Evolutionary conservation across 2,888 invertebrate genomes (phyloP).

Genomic region (Drosophila phalerata): DNA sequence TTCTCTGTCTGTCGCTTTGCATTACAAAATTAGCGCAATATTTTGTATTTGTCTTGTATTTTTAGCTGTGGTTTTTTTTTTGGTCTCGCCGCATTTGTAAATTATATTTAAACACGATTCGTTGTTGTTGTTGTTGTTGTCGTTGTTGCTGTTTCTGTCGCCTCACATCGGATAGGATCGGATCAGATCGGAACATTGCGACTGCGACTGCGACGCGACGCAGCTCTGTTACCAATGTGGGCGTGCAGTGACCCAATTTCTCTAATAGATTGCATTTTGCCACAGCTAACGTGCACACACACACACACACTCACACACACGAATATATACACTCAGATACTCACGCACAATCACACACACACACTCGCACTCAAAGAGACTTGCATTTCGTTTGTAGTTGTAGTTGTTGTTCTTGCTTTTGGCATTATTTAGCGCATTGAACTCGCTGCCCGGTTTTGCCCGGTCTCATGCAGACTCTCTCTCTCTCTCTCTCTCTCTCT

Average conservation of each 20-base stretch:
- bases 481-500: slow-evolving; percentile 4
- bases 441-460: slow-evolving; percentile 45
- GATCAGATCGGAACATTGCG: slow-evolving; percentile 35
- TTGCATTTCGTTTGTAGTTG: slow-evolving; percentile 7
- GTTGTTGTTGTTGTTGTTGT: slow-evolving; percentile 34
- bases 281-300: slow-evolving; percentile 38
- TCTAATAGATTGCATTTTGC: slow-evolving; percentile 78
- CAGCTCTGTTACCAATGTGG: slow-evolving; percentile 68
- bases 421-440: slow-evolving; percentile 70
- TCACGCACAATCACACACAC: not conserved
- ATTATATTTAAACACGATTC: slow-evolving; percentile 71
- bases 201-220: not conserved
- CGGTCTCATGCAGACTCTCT: slow-evolving; percentile 17
- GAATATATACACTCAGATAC: not conserved
- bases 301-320: slow-evolving; percentile 13
- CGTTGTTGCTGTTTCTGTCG: slow-evolving; percentile 27
- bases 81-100: slow-evolving; percentile 56
- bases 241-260: slow-evolving; percentile 78
- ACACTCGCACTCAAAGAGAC: slow-evolving; percentile 4
- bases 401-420: slow-evolving; percentile 25
- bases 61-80: slow-evolving; percentile 64
- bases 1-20: slow-evolving; percentile 12
- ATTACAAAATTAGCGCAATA: slow-evolving; percentile 63
- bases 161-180: slow-evolving; percentile 41
- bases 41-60: slow-evolving; percentile 58